Percentiles rank a stretch among this genome's conserved stretches.
Evolutionary conservation across 2,888 invertebrate genomes (phyloP).

Genomic region (Epinotia nisella): DNA sequence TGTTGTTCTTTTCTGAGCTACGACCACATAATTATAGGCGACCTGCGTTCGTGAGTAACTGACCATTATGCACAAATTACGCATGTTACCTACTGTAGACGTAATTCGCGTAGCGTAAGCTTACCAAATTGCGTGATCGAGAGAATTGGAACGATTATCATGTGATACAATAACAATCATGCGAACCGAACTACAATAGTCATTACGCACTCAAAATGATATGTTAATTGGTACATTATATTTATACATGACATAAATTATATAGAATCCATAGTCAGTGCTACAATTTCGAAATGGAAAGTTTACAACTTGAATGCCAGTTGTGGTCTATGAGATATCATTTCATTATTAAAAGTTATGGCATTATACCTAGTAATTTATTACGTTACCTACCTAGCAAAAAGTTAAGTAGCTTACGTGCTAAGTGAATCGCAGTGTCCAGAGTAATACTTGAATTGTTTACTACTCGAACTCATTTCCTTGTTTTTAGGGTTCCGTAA

Average conservation of each 20-base stretch:
- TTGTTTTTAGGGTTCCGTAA: slow-evolving; percentile 51
- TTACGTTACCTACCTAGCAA: slow-evolving; percentile 15
- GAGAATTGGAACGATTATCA: slow-evolving; percentile 16
- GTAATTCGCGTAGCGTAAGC: slow-evolving; percentile 17
- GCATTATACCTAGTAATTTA: slow-evolving; percentile 12
- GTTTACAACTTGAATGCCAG: slow-evolving; percentile 10
- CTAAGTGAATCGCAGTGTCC: slow-evolving; percentile 40
- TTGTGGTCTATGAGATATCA: slow-evolving; percentile 17
- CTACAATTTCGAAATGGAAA: slow-evolving; percentile 32
- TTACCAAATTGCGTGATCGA: slow-evolving; percentile 33
- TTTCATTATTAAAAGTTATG: not conserved
- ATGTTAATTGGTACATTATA: slow-evolving; percentile 22
- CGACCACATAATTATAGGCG: not conserved
- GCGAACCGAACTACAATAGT: slow-evolving; percentile 10
- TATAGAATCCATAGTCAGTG: not conserved
- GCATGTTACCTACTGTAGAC: not conserved
- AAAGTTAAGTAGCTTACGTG: slow-evolving; percentile 41
- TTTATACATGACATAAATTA: slow-evolving; percentile 27
- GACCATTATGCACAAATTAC: not conserved
- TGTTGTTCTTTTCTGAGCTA: too few relatives aligned
- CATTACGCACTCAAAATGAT: slow-evolving; percentile 31
- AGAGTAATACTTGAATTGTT: slow-evolving; percentile 54
- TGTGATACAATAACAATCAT: slow-evolving; percentile 35
- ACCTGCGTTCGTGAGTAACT: not conserved
- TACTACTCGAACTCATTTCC: slow-evolving; percentile 63